These are phyloP conservation scores for Gallinago nigripennis DNA, from an alignment of 2,797 vertebrate species.

Conservation along the genomic window DNA sequence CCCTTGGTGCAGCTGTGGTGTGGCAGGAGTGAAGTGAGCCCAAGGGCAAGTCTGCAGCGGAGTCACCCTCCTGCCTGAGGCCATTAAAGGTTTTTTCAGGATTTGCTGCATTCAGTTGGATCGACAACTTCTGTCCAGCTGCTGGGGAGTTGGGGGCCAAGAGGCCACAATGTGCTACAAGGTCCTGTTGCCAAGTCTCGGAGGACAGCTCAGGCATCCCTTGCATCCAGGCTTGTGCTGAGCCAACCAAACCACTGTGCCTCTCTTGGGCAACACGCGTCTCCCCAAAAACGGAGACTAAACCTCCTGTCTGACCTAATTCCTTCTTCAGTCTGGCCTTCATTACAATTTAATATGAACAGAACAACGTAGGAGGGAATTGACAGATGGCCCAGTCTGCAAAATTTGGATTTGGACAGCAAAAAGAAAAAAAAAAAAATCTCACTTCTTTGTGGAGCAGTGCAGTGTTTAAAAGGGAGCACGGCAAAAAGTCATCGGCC, in stretches of 20 bases:
- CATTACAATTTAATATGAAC: constrained; percentile 64
- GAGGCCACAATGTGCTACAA: background rate
- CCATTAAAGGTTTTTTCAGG: background rate
- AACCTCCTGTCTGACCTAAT: constrained; percentile 64
- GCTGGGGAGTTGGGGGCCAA: background rate
- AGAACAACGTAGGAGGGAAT: constrained; percentile 64
- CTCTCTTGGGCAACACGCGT: constrained; percentile 36
- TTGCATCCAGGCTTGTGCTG: background rate
- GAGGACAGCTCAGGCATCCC: constrained; percentile 10
- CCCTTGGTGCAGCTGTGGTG: accelerated
- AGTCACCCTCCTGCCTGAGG: background rate
- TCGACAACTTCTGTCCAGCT: background rate
- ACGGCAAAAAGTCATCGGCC: background rate
- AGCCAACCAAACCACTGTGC: constrained; percentile 13
- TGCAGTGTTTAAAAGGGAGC: background rate
- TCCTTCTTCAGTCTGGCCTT: constrained; percentile 62
- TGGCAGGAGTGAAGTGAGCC: accelerated
- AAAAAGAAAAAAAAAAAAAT: background rate
- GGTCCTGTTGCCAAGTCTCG: background rate
- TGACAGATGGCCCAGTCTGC: constrained; percentile 64
- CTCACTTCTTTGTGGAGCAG: background rate
- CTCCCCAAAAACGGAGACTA: constrained; percentile 39
- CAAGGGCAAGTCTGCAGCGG: background rate
- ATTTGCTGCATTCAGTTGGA: constrained; percentile 37
- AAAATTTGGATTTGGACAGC: constrained; percentile 56